phyloP scores from a whole-genome alignment of 2,113 vertebrate species.

The Podarcis cretensis region DNA sequence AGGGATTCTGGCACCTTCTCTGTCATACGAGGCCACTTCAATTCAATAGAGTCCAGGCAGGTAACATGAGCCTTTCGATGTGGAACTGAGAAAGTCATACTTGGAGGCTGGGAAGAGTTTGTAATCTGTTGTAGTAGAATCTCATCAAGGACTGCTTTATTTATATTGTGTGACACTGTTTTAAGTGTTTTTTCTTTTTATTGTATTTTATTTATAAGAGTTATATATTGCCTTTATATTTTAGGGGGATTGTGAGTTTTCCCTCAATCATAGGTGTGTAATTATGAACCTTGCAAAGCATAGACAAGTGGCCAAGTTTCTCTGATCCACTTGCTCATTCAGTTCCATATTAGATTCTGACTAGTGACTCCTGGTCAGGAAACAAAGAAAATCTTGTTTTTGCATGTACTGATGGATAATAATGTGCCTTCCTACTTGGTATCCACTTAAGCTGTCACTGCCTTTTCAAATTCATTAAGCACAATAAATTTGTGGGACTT shows the following conservation, averaged over 20 bases:
- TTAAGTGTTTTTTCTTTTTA: constrained; percentile 53
- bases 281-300: not conserved
- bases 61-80: constrained; percentile 33
- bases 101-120: constrained; percentile 12
- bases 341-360: not conserved
- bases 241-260: constrained; percentile 39
- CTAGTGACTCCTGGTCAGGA: fast-evolving
- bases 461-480: not conserved
- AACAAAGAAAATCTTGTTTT: not conserved
- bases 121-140: constrained; percentile 24
- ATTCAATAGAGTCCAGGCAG: constrained; percentile 36
- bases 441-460: not conserved
- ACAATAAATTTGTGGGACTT: not conserved
- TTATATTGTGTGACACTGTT: constrained; percentile 71
- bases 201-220: constrained; percentile 72
- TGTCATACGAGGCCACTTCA: not conserved
- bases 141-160: constrained; percentile 67
- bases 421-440: not conserved
- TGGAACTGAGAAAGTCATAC: constrained; percentile 36
- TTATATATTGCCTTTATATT: constrained; percentile 45
- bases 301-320: not conserved
- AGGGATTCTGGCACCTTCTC: not conserved
- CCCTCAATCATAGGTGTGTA: not conserved
- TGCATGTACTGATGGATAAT: not conserved
- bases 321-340: not conserved